Percentiles rank a stretch among this genome's conserved stretches.
phyloP scores from a whole-genome alignment of 2,888 invertebrate genomes.

The Matsumyia berberina region DNA sequence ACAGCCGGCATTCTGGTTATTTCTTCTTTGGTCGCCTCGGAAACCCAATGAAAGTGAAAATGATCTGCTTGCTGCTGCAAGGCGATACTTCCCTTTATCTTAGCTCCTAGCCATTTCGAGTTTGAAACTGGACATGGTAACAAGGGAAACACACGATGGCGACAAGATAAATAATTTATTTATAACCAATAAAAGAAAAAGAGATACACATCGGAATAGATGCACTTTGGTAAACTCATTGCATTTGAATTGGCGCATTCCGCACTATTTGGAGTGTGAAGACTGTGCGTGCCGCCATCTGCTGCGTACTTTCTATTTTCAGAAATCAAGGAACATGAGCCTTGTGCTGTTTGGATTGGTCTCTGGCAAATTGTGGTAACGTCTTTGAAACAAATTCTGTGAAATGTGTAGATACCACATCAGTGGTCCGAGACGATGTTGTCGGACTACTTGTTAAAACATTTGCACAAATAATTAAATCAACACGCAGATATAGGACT shows the following conservation, averaged over 20 bases:
- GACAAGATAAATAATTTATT: slow-evolving; percentile 58
- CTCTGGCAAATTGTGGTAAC: too few relatives aligned
- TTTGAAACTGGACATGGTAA: slow-evolving; percentile 49
- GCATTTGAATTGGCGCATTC: slow-evolving; percentile 21
- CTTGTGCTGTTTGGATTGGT: too few relatives aligned
- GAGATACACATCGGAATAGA: slow-evolving; percentile 19
- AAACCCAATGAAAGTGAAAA: slow-evolving; percentile 75
- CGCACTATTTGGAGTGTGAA: neutral
- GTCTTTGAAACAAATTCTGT: too few relatives aligned
- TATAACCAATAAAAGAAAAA: slow-evolving; percentile 40
- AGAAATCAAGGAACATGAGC: too few relatives aligned
- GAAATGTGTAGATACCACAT: too few relatives aligned
- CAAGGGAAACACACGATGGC: slow-evolving; percentile 62
- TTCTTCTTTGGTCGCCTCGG: slow-evolving; percentile 61
- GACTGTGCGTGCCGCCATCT: neutral
- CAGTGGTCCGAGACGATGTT: too few relatives aligned
- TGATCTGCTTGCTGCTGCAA: slow-evolving; percentile 59
- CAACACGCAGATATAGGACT: too few relatives aligned
- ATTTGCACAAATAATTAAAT: too few relatives aligned
- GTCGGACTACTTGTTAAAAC: too few relatives aligned
- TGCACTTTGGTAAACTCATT: slow-evolving; percentile 19
- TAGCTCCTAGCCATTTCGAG: slow-evolving; percentile 34
- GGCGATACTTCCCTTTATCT: slow-evolving; percentile 60
- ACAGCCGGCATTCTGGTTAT: slow-evolving; percentile 70
- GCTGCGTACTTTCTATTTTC: slow-evolving; percentile 31